Evolutionary conservation across 2,888 invertebrate genomes (phyloP).

Genomic region (Galerucella pusilla): DNA sequence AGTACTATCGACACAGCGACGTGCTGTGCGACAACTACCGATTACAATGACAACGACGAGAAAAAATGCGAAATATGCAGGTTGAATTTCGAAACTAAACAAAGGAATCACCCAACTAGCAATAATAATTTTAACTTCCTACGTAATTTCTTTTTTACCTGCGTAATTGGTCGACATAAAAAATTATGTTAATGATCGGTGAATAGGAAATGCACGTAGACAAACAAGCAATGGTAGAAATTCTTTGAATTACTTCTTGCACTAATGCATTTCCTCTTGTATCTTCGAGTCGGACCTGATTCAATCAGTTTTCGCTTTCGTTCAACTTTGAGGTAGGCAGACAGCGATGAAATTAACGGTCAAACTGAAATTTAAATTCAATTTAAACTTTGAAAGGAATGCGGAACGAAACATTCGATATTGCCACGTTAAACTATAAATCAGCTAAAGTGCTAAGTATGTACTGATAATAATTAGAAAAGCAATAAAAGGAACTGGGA

Average conservation of each 20-base stretch:
- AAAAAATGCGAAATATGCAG: constrained; percentile 30
- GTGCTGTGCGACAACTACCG: constrained; percentile 7
- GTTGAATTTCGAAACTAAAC: constrained; percentile 28
- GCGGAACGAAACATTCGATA: too few species aligned
- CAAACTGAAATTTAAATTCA: too few species aligned
- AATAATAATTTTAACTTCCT: constrained; percentile 13
- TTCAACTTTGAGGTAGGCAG: too few species aligned
- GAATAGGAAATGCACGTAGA: constrained; percentile 2
- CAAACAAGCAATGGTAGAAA: not conserved
- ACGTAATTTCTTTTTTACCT: constrained; percentile 21
- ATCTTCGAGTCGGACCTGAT: too few species aligned
- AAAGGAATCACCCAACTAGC: constrained; percentile 23
- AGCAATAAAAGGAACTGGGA: too few species aligned
- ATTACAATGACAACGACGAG: constrained; percentile 22
- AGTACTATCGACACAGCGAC: constrained; percentile 7
- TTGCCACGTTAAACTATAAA: too few species aligned
- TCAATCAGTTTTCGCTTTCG: too few species aligned
- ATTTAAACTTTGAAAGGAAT: too few species aligned
- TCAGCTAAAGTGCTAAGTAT: too few species aligned
- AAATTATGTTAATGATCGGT: constrained; percentile 10
- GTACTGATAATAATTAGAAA: too few species aligned
- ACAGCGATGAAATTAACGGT: too few species aligned
- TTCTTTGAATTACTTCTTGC: not conserved
- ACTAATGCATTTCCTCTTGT: too few species aligned
- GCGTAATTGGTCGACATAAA: constrained; percentile 1